phyloP scores from a whole-genome alignment of 2,888 invertebrate genomes.

The Trichacis sp. region DNA sequence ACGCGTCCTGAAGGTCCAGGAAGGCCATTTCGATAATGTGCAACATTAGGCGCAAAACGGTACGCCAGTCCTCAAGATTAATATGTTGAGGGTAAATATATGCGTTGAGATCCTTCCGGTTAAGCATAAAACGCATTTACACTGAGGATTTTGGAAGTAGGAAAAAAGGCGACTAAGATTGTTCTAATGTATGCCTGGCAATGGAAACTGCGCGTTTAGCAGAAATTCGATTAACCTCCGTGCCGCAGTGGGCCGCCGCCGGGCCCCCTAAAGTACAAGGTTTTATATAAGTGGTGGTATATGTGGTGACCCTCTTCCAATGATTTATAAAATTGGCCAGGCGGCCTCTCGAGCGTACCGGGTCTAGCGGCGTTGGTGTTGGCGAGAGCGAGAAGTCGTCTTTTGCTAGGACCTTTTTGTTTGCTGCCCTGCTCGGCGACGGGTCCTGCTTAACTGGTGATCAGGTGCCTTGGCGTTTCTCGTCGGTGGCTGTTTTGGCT shows the following conservation, averaged over 20 bases:
- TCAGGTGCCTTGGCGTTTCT: constrained; percentile 15
- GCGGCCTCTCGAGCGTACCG: constrained; percentile 8
- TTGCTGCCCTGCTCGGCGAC: constrained; percentile 7
- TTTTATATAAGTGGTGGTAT: not conserved
- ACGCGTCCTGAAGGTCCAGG: constrained; percentile 24
- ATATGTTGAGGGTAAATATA: constrained; percentile 24
- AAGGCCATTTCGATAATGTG: constrained; percentile 13
- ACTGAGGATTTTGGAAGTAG: constrained; percentile 17
- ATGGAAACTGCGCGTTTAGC: constrained; percentile 9
- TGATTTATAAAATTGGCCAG: not conserved
- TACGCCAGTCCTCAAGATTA: constrained; percentile 24
- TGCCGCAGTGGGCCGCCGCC: not conserved
- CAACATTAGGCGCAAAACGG: constrained; percentile 18
- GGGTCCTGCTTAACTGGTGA: not conserved
- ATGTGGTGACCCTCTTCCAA: constrained; percentile 12
- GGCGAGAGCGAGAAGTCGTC: not conserved
- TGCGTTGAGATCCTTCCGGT: constrained; percentile 16
- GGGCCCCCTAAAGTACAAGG: not conserved
- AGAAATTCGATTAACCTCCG: constrained; percentile 1
- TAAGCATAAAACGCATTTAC: constrained; percentile 13
- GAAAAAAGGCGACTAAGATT: constrained; percentile 22
- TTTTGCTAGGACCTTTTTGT: not conserved
- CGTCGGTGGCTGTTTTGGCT: not conserved
- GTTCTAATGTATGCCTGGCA: not conserved
- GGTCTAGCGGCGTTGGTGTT: constrained; percentile 1